Base-by-base conservation (phyloP, 2,113 vertebrate species). In the Xenus cinereus region DNA sequence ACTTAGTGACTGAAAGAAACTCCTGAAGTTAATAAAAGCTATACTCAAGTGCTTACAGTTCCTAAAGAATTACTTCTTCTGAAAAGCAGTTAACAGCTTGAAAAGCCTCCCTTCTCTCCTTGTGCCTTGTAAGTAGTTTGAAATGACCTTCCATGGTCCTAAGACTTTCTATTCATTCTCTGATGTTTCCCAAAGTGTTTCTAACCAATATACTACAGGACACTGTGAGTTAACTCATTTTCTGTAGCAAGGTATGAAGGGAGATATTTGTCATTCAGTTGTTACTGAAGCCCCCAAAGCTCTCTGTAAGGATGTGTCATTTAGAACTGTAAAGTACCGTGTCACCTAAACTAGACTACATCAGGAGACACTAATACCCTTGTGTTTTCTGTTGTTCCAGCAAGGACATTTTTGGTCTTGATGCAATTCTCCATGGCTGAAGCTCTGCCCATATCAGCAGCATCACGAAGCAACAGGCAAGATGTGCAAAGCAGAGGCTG, bases 71-170 rank as follows among this genome's bases (percentile, higher is more conserved):
- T 59, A 71, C 3, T 80, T 80, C 54, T 50, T 90, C 68, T 77
- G 67, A 74, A 90, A 41, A 77, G 17, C 20, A 57, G 5, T 8
- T 83, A 67, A 66, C 15, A 84, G 27, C 46, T 50, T 92, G 45
- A 53, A 81, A 82, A 66, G 2, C 7, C 7, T 68, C 26, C 15
- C 67, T 10, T 64, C 4, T 68, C 28, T 53, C 33, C 24, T 6
- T 57, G 21, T 53, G 32, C 7, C 66, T 73, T 64, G 35, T 45
- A 41, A 32, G 19, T 16, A 35, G 9, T 83, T 80, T 62, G 43
- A 62, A 93, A 43, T 2, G 0, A 71, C 19, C 14, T 24, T 82
- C 27, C 60, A n/a, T 0, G 0, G 3, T 80, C 35, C 18, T 60
- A 35, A 80, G 24, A 57, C 6, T 62, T 64, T 77, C 4, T 92